Percentiles rank a stretch among this genome's conserved stretches.
Evolutionary conservation across 2,797 vertebrate species (phyloP).

Genomic region (Champsocephalus esox): DNA sequence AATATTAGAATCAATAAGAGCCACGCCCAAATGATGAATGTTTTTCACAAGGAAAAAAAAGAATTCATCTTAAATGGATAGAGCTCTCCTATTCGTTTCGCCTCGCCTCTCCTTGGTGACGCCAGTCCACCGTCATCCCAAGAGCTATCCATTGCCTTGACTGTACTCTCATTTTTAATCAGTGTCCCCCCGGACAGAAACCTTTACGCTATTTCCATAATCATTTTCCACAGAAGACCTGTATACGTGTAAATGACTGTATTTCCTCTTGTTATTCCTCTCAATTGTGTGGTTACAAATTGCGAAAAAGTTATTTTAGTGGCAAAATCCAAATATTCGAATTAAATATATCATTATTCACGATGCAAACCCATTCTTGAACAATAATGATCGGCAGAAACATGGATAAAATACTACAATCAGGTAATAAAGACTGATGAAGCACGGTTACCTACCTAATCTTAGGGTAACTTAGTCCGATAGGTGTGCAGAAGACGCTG

Average conservation of each 20-base stretch:
- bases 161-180: slow-evolving; percentile 81
- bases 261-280: background rate
- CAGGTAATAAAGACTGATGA: slow-evolving; percentile 1
- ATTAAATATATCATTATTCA: background rate
- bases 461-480: slow-evolving; percentile 92
- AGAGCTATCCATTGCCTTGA: slow-evolving; percentile 71
- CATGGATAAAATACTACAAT: background rate
- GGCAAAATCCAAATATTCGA: background rate
- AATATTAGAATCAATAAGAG: slow-evolving; percentile 45
- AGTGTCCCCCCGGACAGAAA: slow-evolving; percentile 76
- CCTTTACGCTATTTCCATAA: slow-evolving; percentile 66
- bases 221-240: slow-evolving; percentile 48
- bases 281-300: background rate
- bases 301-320: slow-evolving; percentile 4
- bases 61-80: slow-evolving; percentile 57
- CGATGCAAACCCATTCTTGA: background rate
- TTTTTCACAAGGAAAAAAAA: slow-evolving; percentile 42
- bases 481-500: slow-evolving; percentile 95
- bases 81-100: slow-evolving; percentile 77
- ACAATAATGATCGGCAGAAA: background rate
- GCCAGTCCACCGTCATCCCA: slow-evolving; percentile 82
- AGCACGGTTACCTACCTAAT: slow-evolving; percentile 89
- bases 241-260: slow-evolving; percentile 2
- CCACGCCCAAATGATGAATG: slow-evolving; percentile 73
- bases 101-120: slow-evolving; percentile 84